Evolutionary conservation across 2,888 invertebrate genomes (phyloP), one percentile per base, ranked within the genome.

Genomic region (Rambutsinella grinnellia): DNA sequence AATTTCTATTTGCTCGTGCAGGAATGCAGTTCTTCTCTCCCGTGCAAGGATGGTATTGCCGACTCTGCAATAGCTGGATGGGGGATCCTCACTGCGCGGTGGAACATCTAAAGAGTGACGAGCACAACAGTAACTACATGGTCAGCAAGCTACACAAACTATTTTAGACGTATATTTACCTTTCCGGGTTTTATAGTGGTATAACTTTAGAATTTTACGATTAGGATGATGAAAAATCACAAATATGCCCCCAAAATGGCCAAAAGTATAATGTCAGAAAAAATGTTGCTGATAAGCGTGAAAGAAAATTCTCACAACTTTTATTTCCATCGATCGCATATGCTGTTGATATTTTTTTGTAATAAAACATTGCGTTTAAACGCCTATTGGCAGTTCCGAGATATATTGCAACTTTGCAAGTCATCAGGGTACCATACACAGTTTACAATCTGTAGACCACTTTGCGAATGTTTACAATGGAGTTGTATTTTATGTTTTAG

Each of bases 21-120:
- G 95, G 95, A 46, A 88, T 95, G 78, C 94, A 95, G 86, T 95
- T 95, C 89, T 93, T 95, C 88, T 92, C 93, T 83, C 93, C 95
- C 2, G 92, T 94, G 0, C 93, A 93, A 5, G 93, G 94, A 28
- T 95, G 95, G 95, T 95, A 93, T 88, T 95, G 95, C 88, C 94
- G 94, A 86, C 89, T 95, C 79, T 95, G 95, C 85, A 92, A 93
- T 85, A 89, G 91, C 84, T 95, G 95, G 92, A 94, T 95, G 85
- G 95, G 95, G 0, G 95, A 95, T 86, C 89, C 94, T 78, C 94
- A 94, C 86, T 94, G 95, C 86, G 95, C 95, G 0, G 94, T 94
- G 10, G 90, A 93, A 1, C 95, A 95, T 87, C 89, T 95, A 76
- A 94, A 94, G 86, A 94, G 93, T 0, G 89, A 92, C 76, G 87